Conservation (phyloP, 2,888 invertebrate species). For the Rhorus exstirpatorius region DNA sequence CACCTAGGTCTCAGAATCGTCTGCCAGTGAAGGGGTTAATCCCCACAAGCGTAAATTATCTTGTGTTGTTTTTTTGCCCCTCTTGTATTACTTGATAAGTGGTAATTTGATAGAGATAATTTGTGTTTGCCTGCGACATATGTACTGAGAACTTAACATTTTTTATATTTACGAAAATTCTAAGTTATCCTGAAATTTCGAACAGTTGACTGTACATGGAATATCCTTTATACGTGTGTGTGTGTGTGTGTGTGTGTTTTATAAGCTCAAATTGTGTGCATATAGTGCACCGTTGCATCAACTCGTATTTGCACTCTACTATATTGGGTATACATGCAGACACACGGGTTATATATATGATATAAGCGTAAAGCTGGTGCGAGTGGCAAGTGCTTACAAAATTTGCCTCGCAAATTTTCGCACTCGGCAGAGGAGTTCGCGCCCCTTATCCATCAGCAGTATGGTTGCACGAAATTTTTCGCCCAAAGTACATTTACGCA, state of each 20-base stretch:
- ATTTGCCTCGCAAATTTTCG: constrained; percentile 70
- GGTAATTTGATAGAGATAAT: too few relatives aligned
- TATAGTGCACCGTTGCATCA: constrained; percentile 52
- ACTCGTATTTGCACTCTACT: constrained; percentile 28
- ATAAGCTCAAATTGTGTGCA: constrained; percentile 30
- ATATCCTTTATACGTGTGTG: constrained; percentile 1
- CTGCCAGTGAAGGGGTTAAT: too few relatives aligned
- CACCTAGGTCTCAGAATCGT: too few relatives aligned
- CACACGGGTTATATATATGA: too few relatives aligned
- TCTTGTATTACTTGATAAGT: too few relatives aligned
- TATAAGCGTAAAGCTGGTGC: constrained; percentile 43
- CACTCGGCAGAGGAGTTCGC: constrained; percentile 44
- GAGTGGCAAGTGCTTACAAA: constrained; percentile 65
- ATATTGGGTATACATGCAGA: constrained; percentile 52
- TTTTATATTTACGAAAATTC: neutral
- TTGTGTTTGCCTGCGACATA: too few relatives aligned
- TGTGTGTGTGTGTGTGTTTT: constrained; percentile 13
- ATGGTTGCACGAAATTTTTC: constrained; percentile 29
- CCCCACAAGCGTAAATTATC: too few relatives aligned
- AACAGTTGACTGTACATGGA: constrained; percentile 6
- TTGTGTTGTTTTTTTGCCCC: too few relatives aligned
- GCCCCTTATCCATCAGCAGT: neutral
- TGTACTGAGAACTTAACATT: too few relatives aligned
- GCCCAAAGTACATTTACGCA: constrained; percentile 21
- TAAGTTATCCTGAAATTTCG: neutral